Conservation (phyloP, 2,113 vertebrate species). For the Clarias magur region DNA sequence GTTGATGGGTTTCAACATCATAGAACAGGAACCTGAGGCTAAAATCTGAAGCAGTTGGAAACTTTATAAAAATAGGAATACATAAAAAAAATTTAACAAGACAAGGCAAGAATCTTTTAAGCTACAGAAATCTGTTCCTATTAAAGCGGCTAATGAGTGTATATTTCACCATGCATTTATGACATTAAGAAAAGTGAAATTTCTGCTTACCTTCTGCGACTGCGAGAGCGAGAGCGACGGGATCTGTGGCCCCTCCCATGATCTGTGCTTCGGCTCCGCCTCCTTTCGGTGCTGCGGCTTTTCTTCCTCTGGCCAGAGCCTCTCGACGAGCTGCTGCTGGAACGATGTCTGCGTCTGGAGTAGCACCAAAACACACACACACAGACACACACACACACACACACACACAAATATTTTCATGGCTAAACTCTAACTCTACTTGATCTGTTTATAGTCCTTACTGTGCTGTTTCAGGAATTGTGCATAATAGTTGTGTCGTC, state of each 20-base stretch:
- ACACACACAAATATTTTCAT: constrained; percentile 12
- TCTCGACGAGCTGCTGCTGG: constrained; percentile 92
- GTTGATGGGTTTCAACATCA: neutral
- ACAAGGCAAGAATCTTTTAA: neutral
- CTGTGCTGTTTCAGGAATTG: neutral
- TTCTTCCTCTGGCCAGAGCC: constrained; percentile 85
- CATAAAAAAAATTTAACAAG: too few species aligned
- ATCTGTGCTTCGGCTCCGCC: constrained; percentile 83
- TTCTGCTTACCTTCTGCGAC: constrained; percentile 81
- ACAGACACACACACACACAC: constrained; percentile 36
- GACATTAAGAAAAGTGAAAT: neutral
- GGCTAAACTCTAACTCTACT: neutral
- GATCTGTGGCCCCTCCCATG: constrained; percentile 83
- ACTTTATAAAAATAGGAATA: too few species aligned
- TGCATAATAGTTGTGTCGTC: neutral
- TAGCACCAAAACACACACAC: constrained; percentile 27
- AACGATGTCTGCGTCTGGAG: constrained; percentile 83
- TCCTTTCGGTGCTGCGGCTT: constrained; percentile 82
- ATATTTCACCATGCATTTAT: neutral
- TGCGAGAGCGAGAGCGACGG: constrained; percentile 83
- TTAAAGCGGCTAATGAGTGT: neutral
- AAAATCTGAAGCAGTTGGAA: neutral
- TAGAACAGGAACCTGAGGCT: neutral
- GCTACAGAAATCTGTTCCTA: neutral
- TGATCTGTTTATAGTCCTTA: neutral